These are phyloP conservation scores for Gambusia affinis DNA, from an alignment of 2,113 vertebrate species.

Conservation along the genomic window DNA sequence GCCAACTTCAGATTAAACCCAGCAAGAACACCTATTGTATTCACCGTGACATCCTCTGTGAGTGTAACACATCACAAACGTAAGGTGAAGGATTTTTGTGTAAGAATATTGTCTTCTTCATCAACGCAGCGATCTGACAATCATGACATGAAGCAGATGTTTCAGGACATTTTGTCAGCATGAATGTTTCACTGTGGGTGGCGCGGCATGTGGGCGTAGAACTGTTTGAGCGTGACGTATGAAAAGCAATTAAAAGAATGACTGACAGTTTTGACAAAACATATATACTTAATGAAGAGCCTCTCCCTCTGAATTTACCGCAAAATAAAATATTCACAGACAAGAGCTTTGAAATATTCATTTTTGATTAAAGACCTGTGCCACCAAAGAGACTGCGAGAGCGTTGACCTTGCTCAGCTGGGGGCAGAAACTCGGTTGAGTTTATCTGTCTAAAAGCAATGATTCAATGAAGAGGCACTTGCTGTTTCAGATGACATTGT, in stretches of 20 bases:
- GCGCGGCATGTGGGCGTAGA: not conserved
- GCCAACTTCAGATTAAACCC: not conserved
- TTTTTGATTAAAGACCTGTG: not conserved
- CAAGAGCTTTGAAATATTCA: not conserved
- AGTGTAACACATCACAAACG: not conserved
- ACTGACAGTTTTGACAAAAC: constrained; percentile 2
- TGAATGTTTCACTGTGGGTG: not conserved
- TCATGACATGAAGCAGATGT: constrained; percentile 13
- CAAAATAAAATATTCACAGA: not conserved
- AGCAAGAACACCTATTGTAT: not conserved
- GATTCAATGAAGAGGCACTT: constrained; percentile 38
- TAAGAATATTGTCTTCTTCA: not conserved
- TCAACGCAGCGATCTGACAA: not conserved
- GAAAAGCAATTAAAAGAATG: constrained; percentile 1
- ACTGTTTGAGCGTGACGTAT: not conserved
- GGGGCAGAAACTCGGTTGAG: constrained; percentile 29
- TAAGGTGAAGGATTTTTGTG: not conserved
- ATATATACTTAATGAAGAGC: constrained; percentile 1
- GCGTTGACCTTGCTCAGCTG: constrained; percentile 33
- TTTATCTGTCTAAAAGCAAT: constrained; percentile 55
- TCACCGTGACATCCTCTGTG: constrained; percentile 1
- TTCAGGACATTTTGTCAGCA: not conserved
- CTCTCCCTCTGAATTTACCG: not conserved
- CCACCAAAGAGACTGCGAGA: constrained; percentile 4
- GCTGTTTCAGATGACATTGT: constrained; percentile 49